Evolutionary conservation across 2,888 invertebrate genomes (phyloP), one percentile per base, ranked within the genome.

Genomic region (Gnatocerus cornutus): DNA sequence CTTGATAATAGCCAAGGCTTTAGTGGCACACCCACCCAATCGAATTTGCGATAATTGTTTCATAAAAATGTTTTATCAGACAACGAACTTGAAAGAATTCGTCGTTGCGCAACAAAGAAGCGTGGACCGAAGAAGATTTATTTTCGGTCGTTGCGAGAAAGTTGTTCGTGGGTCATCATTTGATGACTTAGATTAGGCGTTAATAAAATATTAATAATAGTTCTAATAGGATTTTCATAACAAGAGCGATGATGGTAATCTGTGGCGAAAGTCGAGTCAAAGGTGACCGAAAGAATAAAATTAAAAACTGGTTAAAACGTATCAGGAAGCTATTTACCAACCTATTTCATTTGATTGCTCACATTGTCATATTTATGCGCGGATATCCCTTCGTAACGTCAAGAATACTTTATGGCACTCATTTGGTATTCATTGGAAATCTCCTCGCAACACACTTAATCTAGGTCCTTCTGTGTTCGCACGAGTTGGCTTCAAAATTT

Each of bases 1-100:
- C 27, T 8, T 56, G 64, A 48, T 64, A 62, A 50, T 29, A 50
- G 37, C 27, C 33, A 52, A 43, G 48, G 65, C 62, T 66, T 70
- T 62, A 33, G 56, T 52, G 56, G 45, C 30, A 63, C 70, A 48
- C 68, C 55, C 72, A 69, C 72, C 71, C 69, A 48, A 43, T 43
- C 21, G 29, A 9, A 16, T 3, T 56, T 10, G 56, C 39, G 12
- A 14, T 56, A 1, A 29, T 52, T 30, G 4, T 14, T 46, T 46
- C 10, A 13, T 30, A 6, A 3, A n/a, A 52, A 30, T 3, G 30
- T 52, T 48, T 41, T 41, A 41, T 41, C 41, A 41, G 41, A 46
- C 14, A 46, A 46, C 21, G 46, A 46, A 46, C 46, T 16, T 46
- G 21, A 46, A 52, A 55, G 55, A 55, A 55, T 55, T 55, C 21